phyloP scores from a whole-genome alignment of 2,888 invertebrate genomes.

The Cheilosia grossa region DNA sequence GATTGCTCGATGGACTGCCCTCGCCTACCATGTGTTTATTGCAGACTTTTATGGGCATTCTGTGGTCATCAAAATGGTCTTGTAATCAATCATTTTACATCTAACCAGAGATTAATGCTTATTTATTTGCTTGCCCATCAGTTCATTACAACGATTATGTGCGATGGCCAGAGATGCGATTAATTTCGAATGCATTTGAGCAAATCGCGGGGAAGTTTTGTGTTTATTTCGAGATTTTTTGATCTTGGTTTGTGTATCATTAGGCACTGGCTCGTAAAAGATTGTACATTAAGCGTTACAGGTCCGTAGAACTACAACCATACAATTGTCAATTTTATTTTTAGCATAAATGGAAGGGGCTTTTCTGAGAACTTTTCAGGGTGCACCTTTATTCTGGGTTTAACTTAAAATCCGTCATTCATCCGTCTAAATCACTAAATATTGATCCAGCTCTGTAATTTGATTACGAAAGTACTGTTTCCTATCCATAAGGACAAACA shows the following conservation, averaged over 20 bases:
- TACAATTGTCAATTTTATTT: too few species aligned
- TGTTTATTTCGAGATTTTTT: neutral
- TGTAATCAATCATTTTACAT: slow-evolving; percentile 31
- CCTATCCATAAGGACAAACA: too few species aligned
- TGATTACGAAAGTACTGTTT: too few species aligned
- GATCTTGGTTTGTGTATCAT: neutral
- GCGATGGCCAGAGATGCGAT: slow-evolving; percentile 3
- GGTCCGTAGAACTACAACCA: too few species aligned
- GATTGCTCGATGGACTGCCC: slow-evolving; percentile 22
- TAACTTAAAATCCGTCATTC: too few species aligned
- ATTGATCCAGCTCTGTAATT: too few species aligned
- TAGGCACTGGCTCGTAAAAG: neutral
- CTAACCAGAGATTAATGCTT: slow-evolving; percentile 25
- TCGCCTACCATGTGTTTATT: slow-evolving; percentile 35
- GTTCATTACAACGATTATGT: neutral
- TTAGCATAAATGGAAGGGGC: too few species aligned
- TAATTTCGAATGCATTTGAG: slow-evolving; percentile 17
- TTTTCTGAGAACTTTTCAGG: too few species aligned
- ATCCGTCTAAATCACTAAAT: too few species aligned
- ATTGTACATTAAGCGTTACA: too few species aligned
- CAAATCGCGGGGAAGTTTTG: neutral
- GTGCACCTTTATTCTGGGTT: too few species aligned
- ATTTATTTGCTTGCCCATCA: neutral
- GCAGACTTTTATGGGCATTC: slow-evolving; percentile 34
- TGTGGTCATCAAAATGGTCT: slow-evolving; percentile 23